Conservation (phyloP, 1,140 invertebrate genomes). For the Saxidomus purpurata region DNA sequence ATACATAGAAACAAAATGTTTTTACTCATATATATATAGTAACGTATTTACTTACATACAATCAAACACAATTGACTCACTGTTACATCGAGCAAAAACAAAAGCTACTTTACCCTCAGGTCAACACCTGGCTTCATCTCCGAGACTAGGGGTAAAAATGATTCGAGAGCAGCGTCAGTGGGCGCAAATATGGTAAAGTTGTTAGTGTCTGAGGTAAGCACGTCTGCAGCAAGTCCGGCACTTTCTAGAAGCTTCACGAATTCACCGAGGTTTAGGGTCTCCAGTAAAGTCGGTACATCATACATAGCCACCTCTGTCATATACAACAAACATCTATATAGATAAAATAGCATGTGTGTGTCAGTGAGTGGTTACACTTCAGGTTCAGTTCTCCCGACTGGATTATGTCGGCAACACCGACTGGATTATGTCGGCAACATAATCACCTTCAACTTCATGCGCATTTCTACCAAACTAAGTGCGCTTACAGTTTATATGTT, state of each 20-base stretch:
- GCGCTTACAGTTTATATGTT: no score
- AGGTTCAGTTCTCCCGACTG: no score
- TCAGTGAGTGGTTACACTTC: no score
- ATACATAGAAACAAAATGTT: no score
- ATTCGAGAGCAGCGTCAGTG: conserved; percentile 29
- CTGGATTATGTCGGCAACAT: no score
- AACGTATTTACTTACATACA: no score
- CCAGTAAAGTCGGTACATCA: not conserved
- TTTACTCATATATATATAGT: no score
- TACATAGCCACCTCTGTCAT: conserved; percentile 23
- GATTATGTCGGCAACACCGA: no score
- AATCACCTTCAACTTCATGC: no score
- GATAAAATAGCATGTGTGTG: not conserved
- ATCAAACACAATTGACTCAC: no score
- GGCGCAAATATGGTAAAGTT: conserved; percentile 62
- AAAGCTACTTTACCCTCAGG: not conserved
- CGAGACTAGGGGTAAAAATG: not conserved
- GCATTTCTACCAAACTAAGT: no score
- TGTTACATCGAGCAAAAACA: no score
- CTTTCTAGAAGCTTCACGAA: conserved; percentile 21
- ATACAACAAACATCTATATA: not conserved
- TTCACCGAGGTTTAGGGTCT: not conserved
- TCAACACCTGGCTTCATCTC: not conserved
- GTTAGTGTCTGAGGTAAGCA: not conserved
- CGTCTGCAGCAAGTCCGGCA: not conserved